Percentiles rank a stretch among this genome's conserved stretches.
Conservation (phyloP, 2,113 vertebrate genomes). For the Parotia lawesii region DNA sequence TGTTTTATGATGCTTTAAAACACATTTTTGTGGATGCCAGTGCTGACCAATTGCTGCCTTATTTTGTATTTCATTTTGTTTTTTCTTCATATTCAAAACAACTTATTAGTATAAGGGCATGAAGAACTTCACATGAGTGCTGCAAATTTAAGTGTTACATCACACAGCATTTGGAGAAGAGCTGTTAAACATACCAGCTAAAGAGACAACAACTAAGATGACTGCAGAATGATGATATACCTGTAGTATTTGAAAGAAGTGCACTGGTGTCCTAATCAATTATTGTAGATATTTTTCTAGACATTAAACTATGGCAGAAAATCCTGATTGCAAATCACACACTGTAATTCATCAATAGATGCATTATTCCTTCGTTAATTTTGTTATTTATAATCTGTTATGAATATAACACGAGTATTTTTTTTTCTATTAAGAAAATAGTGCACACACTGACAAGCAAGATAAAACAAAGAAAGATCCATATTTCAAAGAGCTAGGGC, state of each 20-base stretch:
- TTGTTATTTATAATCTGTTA: background rate
- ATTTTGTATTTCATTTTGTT: constrained; percentile 13
- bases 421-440: constrained; percentile 37
- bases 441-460: constrained; percentile 61
- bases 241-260: constrained; percentile 18
- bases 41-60: background rate
- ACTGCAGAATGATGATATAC: background rate
- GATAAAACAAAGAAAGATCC: constrained; percentile 39
- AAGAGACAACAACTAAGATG: background rate
- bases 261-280: background rate
- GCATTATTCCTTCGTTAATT: background rate
- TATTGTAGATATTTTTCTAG: background rate
- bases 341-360: background rate
- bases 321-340: background rate
- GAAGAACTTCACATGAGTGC: background rate
- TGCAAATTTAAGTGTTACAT: constrained; percentile 19
- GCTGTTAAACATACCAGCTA: constrained; percentile 5
- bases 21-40: background rate
- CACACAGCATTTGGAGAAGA: constrained; percentile 2
- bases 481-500: constrained; percentile 69
- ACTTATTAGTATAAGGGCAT: background rate
- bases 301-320: constrained; percentile 11
- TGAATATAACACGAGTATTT: background rate
- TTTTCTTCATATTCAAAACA: background rate
- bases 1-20: constrained; percentile 34